Evolutionary conservation across 2,888 invertebrate species (phyloP).

Genomic region (Polyommatus icarus): DNA sequence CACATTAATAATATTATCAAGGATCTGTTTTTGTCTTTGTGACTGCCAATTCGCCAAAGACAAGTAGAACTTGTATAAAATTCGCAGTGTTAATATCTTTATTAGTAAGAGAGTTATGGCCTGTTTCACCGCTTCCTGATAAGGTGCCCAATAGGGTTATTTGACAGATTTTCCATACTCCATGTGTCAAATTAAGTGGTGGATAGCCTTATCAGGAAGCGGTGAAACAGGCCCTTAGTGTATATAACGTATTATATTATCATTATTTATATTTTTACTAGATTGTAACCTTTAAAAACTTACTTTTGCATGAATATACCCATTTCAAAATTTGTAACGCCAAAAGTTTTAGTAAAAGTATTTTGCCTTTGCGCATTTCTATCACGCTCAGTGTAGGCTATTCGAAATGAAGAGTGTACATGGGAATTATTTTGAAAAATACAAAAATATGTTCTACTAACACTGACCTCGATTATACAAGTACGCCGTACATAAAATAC

Average conservation of each 20-base stretch:
- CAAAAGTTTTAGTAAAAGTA: not conserved
- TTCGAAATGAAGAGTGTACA: not conserved
- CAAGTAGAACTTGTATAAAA: not conserved
- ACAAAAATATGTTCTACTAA: not conserved
- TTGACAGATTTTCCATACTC: too few species aligned
- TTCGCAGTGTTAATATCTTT: not conserved
- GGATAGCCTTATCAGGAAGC: too few species aligned
- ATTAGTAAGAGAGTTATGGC: not conserved
- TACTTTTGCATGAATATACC: not conserved
- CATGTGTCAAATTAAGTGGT: too few species aligned
- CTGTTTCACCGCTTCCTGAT: too few species aligned
- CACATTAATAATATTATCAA: too few species aligned
- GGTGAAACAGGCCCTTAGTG: too few species aligned
- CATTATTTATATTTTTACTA: not conserved
- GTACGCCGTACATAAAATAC: too few species aligned
- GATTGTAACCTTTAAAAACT: not conserved
- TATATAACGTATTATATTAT: not conserved
- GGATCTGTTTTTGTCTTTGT: too few species aligned
- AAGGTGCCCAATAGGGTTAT: too few species aligned
- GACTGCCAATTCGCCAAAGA: not conserved
- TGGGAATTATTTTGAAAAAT: not conserved
- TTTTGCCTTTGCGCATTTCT: conserved; percentile 1
- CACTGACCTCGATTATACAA: too few species aligned
- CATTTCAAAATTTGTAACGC: not conserved
- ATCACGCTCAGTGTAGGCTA: conserved; percentile 19